Evolutionary conservation across 2,888 invertebrate genomes (phyloP), one percentile per base, ranked within the genome.

Genomic region (Tubulanus polymorphus): DNA sequence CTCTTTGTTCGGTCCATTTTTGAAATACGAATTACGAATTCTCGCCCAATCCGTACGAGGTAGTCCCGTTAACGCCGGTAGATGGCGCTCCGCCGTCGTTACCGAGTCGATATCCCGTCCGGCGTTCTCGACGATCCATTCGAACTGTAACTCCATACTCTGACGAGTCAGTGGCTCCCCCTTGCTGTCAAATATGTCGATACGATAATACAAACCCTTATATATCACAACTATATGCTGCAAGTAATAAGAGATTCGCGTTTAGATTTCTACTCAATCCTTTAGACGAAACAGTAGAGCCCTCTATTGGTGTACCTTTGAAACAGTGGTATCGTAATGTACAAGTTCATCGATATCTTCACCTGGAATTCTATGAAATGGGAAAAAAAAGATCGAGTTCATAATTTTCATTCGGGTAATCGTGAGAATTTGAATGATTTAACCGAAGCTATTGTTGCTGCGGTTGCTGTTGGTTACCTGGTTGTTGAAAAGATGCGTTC

Each of bases 71-170:
- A 82, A 65, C 2, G 79, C 73, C 25, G 81, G 70, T 18, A 82
- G 61, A 29, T 66, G 63, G 51, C 72, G 71, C 52, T 74, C 75
- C 37, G 67, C 67, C 18, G 75, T 73, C 28, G 72, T 63, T 37
- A 66, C 59, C 20, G n/a, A n/a, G n/a, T n/a, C n/a, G n/a, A n/a
- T n/a, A n/a, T n/a, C n/a, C n/a, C n/a, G n/a, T n/a, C n/a, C n/a
- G 12, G 80, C 79, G 68, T 82, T 80, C 20, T 75, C 69, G 10
- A 80, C 66, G 48, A 82, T 80, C 76, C 78, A 80, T 50, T 80
- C 66, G 41, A 82, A 63, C 56, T 79, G 78, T 57, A 75, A 66
- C 63, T 81, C 79, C 52, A 82, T 67, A 18, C 67, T 66, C 26
- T 68, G 62, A 1, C 79, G 75, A 28, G 74, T 66, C 27, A 81